Evolutionary conservation across 2,113 vertebrate species (phyloP).

Genomic region (Bubo scandiacus): DNA sequence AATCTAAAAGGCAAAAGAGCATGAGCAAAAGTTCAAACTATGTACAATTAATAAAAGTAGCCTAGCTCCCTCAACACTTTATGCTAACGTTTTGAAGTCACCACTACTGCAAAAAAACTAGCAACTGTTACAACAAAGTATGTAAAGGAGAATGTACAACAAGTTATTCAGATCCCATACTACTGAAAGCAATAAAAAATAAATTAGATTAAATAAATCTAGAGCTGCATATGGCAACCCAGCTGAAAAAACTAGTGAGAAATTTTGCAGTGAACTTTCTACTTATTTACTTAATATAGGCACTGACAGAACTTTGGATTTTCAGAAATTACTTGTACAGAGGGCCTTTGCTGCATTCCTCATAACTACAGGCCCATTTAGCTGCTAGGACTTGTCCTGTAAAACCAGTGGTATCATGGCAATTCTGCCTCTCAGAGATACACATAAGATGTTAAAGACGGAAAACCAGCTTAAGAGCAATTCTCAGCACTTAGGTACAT

Average conservation of each 20-base stretch:
- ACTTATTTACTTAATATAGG: background rate
- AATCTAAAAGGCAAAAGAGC: background rate
- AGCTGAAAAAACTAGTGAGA: background rate
- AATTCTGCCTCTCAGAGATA: background rate
- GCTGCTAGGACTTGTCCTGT: background rate
- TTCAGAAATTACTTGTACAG: background rate
- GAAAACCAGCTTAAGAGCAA: background rate
- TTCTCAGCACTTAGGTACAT: background rate
- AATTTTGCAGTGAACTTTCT: background rate
- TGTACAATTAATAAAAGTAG: background rate
- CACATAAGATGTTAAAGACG: background rate
- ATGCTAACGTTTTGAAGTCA: background rate
- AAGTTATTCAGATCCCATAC: background rate
- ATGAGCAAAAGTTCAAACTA: background rate
- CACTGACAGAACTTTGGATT: background rate
- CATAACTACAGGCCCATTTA: background rate
- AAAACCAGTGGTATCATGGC: background rate
- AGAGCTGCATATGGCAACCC: background rate
- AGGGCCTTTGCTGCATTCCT: background rate
- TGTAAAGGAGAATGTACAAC: background rate
- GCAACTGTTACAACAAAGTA: background rate
- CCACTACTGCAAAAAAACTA: background rate
- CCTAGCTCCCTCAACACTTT: background rate
- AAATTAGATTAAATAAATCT: background rate
- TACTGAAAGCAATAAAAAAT: background rate